Evolutionary conservation across 2,113 vertebrate species (phyloP).

Genomic region (Cavia aperea): DNA sequence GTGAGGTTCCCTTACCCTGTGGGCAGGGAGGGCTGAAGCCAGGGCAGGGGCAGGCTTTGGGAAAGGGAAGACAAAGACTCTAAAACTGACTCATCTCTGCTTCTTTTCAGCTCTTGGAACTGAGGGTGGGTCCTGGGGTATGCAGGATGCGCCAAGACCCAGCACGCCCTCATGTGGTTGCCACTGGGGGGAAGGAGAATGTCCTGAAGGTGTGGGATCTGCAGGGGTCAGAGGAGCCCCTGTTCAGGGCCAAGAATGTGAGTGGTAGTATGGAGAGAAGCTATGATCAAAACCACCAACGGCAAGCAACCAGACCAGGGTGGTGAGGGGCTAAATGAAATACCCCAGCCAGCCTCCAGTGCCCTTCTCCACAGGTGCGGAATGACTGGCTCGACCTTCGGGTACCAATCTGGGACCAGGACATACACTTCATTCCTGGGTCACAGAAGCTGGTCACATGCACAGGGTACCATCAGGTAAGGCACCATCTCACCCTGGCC

Average conservation of each 20-base stretch:
- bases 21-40: neutral
- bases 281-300: neutral
- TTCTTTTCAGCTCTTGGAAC: conserved; percentile 67
- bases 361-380: conserved; percentile 70
- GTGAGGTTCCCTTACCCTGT: conserved; percentile 56
- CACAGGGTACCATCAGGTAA: conserved; percentile 85
- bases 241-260: conserved; percentile 87
- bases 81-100: neutral
- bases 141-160: conserved; percentile 83
- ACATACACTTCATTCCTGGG: conserved; percentile 85
- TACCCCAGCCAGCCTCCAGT: neutral
- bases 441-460: conserved; percentile 88
- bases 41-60: neutral
- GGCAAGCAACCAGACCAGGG: neutral
- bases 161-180: conserved; percentile 69
- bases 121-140: conserved; percentile 74
- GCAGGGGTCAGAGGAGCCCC: conserved; percentile 74
- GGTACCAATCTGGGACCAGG: conserved; percentile 85
- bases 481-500: neutral
- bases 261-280: conserved; percentile 43
- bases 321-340: neutral
- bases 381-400: conserved; percentile 88
- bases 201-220: conserved; percentile 90
- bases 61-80: neutral
- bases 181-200: conserved; percentile 88